phyloP scores from a whole-genome alignment of 1,140 invertebrate genomes.

The Scaptodrosophila lebanonensis region DNA sequence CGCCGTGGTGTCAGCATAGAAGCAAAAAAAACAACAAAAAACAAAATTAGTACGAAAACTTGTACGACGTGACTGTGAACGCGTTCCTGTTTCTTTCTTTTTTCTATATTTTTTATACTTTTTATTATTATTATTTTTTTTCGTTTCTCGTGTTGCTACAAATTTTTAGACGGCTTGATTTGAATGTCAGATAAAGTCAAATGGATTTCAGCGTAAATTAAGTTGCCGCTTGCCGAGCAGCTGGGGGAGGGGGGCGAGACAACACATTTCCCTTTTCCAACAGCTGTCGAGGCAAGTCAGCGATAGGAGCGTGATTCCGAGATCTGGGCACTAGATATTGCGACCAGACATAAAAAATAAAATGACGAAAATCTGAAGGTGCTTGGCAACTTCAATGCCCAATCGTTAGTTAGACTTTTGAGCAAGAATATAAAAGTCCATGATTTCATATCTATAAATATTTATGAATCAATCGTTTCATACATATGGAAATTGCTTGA shows the following conservation, averaged over 20 bases:
- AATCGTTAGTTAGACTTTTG: too few species aligned
- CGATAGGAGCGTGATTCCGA: too few species aligned
- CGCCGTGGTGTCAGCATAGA: slow-evolving; percentile 9
- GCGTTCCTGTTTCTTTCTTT: slow-evolving; percentile 43
- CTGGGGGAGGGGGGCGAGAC: slow-evolving; percentile 43
- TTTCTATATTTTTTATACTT: slow-evolving; percentile 13
- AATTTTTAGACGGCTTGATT: slow-evolving; percentile 73
- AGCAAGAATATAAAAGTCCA: too few species aligned
- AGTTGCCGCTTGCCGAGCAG: slow-evolving; percentile 51
- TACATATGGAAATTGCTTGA: too few species aligned
- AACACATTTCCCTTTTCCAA: slow-evolving; percentile 27
- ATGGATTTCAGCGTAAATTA: slow-evolving; percentile 76
- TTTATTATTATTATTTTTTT: slow-evolving; percentile 52
- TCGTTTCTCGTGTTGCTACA: slow-evolving; percentile 47
- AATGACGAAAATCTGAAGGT: too few species aligned
- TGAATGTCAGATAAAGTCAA: slow-evolving; percentile 76
- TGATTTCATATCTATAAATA: too few species aligned
- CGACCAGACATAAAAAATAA: too few species aligned
- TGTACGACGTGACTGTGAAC: slow-evolving; percentile 65
- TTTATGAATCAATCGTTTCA: too few species aligned
- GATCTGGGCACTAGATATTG: too few species aligned
- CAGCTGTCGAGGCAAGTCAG: slow-evolving; percentile 36
- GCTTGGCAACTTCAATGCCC: too few species aligned
- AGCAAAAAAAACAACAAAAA: slow-evolving; percentile 34
- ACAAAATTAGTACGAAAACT: slow-evolving; percentile 71